These are phyloP conservation scores for Hemaris fuciformis DNA, from an alignment of 2,888 invertebrate species.

Conservation along the genomic window DNA sequence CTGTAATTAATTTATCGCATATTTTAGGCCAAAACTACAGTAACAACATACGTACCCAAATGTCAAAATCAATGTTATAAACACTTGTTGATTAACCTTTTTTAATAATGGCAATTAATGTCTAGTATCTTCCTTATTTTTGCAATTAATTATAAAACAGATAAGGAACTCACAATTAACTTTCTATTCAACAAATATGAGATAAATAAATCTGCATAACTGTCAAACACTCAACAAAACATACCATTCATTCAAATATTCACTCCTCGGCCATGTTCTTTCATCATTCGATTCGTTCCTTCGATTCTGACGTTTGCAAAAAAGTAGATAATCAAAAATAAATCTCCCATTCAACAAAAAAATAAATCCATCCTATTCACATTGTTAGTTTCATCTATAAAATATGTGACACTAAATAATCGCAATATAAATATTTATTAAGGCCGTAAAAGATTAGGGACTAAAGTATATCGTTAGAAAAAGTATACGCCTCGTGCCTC, in stretches of 20 bases:
- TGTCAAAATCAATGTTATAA: constrained; percentile 40
- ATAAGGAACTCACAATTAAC: constrained; percentile 40
- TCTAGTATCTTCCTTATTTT: neutral
- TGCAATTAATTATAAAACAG: neutral
- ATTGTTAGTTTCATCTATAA: too few species aligned
- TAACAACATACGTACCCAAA: constrained; percentile 55
- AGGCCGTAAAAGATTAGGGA: too few species aligned
- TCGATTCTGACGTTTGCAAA: constrained; percentile 3
- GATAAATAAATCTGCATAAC: constrained; percentile 43
- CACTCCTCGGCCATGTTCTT: constrained; percentile 10
- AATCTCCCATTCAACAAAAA: neutral
- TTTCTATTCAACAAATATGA: constrained; percentile 46
- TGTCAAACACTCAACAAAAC: constrained; percentile 53
- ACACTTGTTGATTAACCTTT: constrained; percentile 26
- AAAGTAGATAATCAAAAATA: neutral
- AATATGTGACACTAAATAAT: too few species aligned
- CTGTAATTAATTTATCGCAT: constrained; percentile 21
- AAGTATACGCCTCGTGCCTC: too few species aligned
- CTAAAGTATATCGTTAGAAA: too few species aligned
- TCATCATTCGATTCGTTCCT: constrained; percentile 13
- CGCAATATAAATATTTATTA: too few species aligned
- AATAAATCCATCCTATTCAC: too few species aligned
- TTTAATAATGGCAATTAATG: neutral
- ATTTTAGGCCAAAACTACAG: constrained; percentile 53
- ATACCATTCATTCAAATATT: constrained; percentile 15